These are phyloP conservation scores for Ptiloglossa arizonensis DNA, from an alignment of 1,140 invertebrate genomes.

Conservation along the genomic window DNA sequence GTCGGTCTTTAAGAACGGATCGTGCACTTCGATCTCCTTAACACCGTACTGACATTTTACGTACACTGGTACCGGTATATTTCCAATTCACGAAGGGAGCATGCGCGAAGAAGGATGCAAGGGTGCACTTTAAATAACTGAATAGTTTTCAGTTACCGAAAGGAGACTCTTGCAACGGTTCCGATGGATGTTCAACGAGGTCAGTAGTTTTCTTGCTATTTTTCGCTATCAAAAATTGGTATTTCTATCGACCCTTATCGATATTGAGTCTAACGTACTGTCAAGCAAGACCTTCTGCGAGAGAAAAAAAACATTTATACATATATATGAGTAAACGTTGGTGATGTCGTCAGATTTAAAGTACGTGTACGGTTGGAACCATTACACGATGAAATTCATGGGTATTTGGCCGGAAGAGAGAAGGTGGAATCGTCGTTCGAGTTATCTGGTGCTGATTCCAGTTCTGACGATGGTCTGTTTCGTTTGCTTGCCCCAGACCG, in stretches of 20 bases:
- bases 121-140: neutral
- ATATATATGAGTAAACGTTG: too few relatives aligned
- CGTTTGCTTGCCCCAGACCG: slow-evolving; percentile 22
- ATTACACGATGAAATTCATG: slow-evolving; percentile 45
- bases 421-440: slow-evolving; percentile 19
- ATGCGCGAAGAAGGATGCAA: slow-evolving; percentile 21
- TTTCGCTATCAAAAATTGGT: too few relatives aligned
- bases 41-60: neutral
- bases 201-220: neutral
- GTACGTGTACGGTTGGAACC: slow-evolving; percentile 45
- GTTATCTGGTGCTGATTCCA: slow-evolving; percentile 19
- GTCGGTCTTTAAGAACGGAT: neutral
- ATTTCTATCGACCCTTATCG: too few relatives aligned
- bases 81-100: neutral
- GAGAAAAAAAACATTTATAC: too few relatives aligned
- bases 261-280: too few relatives aligned
- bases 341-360: slow-evolving; percentile 30
- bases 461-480: slow-evolving; percentile 36
- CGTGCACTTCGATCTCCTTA: neutral
- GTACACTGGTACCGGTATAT: neutral
- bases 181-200: slow-evolving; percentile 17
- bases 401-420: slow-evolving; percentile 55
- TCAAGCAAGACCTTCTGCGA: too few relatives aligned
- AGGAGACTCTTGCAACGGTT: neutral
- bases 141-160: neutral